Evolutionary conservation across 2,888 invertebrate species (phyloP), one percentile per base, ranked within the genome.

Genomic region (Patella pellucida): DNA sequence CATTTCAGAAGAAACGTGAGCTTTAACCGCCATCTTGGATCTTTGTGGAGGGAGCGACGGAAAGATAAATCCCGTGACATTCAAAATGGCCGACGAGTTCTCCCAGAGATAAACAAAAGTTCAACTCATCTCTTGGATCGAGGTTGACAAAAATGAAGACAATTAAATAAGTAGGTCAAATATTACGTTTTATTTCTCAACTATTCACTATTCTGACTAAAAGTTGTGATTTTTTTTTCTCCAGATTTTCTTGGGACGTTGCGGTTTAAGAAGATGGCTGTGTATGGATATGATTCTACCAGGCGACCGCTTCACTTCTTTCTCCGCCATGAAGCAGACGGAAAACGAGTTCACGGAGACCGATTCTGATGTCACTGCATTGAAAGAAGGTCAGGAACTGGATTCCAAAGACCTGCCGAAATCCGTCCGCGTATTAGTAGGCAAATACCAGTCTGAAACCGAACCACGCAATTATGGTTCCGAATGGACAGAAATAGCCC

Each of bases 401-500:
- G 76, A 76, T 3, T 69, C 70, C 15, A 78, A 75, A 56, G 78
- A 78, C 23, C 51, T 78, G 27, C 71, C 76, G 19, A 68, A 74
- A 7, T 74, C 69, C 51, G 23, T 74, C n/a, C 72, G 75, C 31
- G 52, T 75, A 50, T 68, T 75, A 54, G 56, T 72, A 15, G 76
- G 76, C 11, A 69, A 70, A 23, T 69, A 72, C 52, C 69, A 72
- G 19, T 72, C 72, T 41, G 76, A 74, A 52, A 69, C 69, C 41
- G 74, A 31, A 16, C 3, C 11, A 50, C 52, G 31, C n/a, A 52
- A 56, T 41, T 52, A 67, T 15, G 62, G 69, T 68, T 68, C 56
- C 2, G 78, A 78, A 68, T 78, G 78, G 78, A 67, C 67, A 67
- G 76, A 78, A 62, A 72, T 78, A 11, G 78, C 76, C 3, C 69